A percentile compares a stretch with the other conserved stretches of the same genome.
Conservation (phyloP, 2,113 vertebrate species). For the Ginglymostoma cirratum region DNA sequence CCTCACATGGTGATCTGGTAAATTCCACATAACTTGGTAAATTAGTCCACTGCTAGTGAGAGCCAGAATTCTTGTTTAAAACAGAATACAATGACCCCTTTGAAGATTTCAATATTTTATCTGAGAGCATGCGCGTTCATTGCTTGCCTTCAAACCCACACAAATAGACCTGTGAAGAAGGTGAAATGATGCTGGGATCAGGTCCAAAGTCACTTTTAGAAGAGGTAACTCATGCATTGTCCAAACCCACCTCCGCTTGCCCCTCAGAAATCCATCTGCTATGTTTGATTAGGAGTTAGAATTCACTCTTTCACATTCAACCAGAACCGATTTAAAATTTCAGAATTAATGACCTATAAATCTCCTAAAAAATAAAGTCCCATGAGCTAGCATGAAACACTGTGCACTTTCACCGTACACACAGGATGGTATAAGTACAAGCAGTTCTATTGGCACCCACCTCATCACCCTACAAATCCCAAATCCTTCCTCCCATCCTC, state of each 20-base stretch:
- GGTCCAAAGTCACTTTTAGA: not conserved
- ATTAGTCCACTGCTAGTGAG: not conserved
- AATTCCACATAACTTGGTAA: not conserved
- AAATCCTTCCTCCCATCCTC: not conserved
- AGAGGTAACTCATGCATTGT: not conserved
- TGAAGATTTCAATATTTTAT: not conserved
- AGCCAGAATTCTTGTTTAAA: not conserved
- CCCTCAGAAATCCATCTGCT: not conserved
- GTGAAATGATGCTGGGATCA: not conserved
- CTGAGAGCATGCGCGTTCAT: not conserved
- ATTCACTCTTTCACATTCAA: not conserved
- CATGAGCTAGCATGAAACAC: not conserved
- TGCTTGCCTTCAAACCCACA: not conserved
- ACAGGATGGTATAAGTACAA: not conserved
- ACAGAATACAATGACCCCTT: not conserved
- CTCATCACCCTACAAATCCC: not conserved
- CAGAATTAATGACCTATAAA: not conserved
- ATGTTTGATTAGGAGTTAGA: not conserved
- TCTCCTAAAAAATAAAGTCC: not conserved
- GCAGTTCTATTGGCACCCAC: not conserved
- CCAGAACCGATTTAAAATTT: not conserved
- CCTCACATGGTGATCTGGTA: no score
- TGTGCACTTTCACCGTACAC: not conserved
- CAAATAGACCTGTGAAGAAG: not conserved
- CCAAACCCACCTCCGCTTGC: not conserved